Conservation (phyloP, 53 echinoderm and acorn worm species). For the Paracentrotus lividus region DNA sequence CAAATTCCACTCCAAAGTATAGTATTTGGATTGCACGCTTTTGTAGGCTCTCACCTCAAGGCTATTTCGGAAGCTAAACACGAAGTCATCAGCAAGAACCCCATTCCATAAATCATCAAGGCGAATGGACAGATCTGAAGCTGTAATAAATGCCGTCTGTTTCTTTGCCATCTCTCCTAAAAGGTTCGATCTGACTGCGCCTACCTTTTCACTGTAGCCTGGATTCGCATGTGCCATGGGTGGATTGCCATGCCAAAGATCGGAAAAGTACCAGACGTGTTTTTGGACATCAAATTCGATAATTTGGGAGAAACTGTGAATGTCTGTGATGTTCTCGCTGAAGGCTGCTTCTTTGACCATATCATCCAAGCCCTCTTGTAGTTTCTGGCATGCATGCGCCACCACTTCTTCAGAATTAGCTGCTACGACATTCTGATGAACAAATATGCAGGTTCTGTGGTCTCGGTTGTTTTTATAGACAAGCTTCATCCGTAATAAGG, state of each 20-base stretch:
- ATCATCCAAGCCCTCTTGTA: conserved; percentile 47
- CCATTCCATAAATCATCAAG: conserved; percentile 68
- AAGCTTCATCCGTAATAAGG: conserved; percentile 59
- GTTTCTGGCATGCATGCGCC: conserved; percentile 46
- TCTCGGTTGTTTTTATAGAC: conserved; percentile 51
- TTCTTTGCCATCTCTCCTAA: no score
- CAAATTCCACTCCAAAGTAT: conserved; percentile 67
- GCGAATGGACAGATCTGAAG: neutral
- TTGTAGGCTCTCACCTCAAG: conserved; percentile 4
- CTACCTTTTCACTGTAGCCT: conserved; percentile 69
- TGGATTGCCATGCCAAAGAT: conserved; percentile 74
- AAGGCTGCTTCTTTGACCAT: no score
- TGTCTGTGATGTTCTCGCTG: conserved; percentile 66
- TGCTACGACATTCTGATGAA: conserved; percentile 75
- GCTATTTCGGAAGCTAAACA: no score
- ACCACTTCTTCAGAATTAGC: conserved; percentile 63
- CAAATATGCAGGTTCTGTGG: conserved; percentile 72
- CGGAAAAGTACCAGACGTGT: no score
- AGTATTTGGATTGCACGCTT: neutral
- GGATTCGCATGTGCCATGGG: conserved; percentile 80
- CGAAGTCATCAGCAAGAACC: no score
- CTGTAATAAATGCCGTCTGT: no score
- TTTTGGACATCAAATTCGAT: no score
- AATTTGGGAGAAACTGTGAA: conserved; percentile 72
- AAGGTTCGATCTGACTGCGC: no score